These are phyloP conservation scores for Fabriciana adippe DNA, from an alignment of 2,888 invertebrate species.

Conservation along the genomic window DNA sequence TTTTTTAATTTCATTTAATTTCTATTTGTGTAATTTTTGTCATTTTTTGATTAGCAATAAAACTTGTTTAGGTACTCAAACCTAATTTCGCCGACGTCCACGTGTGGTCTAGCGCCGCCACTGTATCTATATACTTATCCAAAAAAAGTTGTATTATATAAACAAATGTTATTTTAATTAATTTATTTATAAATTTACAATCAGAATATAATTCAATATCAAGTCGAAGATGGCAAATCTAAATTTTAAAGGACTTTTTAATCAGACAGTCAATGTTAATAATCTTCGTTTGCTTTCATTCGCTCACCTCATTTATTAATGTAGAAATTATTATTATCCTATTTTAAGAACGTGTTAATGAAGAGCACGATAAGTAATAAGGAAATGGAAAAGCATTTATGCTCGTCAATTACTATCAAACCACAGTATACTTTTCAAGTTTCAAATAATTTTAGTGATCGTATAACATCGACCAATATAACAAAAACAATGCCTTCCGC, in stretches of 20 bases:
- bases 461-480: slow-evolving; percentile 36
- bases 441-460: slow-evolving; percentile 41
- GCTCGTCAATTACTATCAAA: slow-evolving; percentile 54
- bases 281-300: too few relatives aligned
- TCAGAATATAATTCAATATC: too few relatives aligned
- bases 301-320: background rate
- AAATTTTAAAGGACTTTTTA: too few relatives aligned
- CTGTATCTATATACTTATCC: background rate
- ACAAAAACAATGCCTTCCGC: slow-evolving; percentile 45
- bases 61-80: too few relatives aligned
- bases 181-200: background rate
- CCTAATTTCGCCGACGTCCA: too few relatives aligned
- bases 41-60: too few relatives aligned
- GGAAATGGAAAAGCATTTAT: slow-evolving; percentile 50
- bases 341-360: slow-evolving; percentile 52
- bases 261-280: too few relatives aligned
- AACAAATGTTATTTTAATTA: background rate
- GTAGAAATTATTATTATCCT: background rate
- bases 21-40: too few relatives aligned
- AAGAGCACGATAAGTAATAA: slow-evolving; percentile 52
- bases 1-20: too few relatives aligned
- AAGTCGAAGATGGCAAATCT: too few relatives aligned
- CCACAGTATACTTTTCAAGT: slow-evolving; percentile 47
- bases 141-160: too few relatives aligned
- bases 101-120: too few relatives aligned